phyloP scores from a whole-genome alignment of 2,888 invertebrate species.

The Caenorhabditis sp. region DNA sequence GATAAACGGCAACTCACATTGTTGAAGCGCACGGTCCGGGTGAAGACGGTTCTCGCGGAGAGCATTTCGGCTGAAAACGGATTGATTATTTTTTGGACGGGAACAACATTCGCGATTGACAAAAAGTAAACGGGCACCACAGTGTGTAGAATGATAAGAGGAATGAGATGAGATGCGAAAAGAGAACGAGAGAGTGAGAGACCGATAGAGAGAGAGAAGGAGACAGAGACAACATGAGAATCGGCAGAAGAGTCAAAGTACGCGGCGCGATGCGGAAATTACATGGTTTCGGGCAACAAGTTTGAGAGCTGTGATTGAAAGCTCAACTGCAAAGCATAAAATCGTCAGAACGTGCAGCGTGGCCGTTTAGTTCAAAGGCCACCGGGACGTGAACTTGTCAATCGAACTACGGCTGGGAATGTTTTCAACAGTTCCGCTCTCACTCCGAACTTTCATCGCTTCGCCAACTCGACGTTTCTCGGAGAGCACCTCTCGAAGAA shows the following conservation, averaged over 20 bases:
- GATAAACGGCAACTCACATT: constrained; percentile 25
- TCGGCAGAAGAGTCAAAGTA: constrained; percentile 14
- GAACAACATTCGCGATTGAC: constrained; percentile 6
- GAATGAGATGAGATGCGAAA: constrained; percentile 14
- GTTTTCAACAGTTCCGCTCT: no score
- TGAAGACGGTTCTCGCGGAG: constrained; percentile 42
- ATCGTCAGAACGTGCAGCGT: no score
- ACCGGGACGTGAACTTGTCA: no score
- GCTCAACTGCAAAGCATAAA: no score
- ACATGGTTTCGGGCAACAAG: no score
- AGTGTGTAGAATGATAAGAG: constrained; percentile 15
- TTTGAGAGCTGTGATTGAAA: no score
- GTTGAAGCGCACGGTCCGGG: constrained; percentile 29
- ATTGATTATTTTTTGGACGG: background rate
- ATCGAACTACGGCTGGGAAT: no score
- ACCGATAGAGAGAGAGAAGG: background rate
- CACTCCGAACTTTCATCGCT: background rate
- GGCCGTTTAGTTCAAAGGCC: background rate
- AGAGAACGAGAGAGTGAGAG: background rate
- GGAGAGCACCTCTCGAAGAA: background rate
- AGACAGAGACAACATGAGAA: constrained; percentile 4
- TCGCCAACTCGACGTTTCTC: background rate
- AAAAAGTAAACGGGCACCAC: constrained; percentile 26
- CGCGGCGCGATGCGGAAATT: no score
- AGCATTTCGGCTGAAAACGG: constrained; percentile 46